Conservation (phyloP, 92 coral and sea anemone genomes). For the Chrysogorgia sp. region DNA sequence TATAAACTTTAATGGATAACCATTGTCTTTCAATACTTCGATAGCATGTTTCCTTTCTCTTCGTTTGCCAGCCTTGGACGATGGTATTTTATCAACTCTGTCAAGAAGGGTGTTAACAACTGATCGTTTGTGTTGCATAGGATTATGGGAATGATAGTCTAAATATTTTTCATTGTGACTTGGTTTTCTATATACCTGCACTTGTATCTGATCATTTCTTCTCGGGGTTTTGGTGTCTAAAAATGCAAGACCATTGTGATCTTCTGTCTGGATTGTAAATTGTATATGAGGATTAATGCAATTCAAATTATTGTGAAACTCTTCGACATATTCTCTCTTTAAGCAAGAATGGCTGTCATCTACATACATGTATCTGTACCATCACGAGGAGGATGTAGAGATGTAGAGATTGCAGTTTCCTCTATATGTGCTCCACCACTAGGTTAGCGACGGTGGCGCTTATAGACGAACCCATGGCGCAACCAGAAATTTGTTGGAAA, state of each 20-base stretch:
- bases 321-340: background rate
- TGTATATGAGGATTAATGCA: constrained; percentile 15
- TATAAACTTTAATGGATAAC: no score
- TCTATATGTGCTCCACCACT: constrained; percentile 27
- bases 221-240: constrained; percentile 29
- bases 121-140: constrained; percentile 46
- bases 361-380: constrained; percentile 4
- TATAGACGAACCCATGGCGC: no score
- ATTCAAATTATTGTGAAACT: constrained; percentile 15
- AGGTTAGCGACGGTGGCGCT: constrained; percentile 13
- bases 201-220: background rate
- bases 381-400: constrained; percentile 1
- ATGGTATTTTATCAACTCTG: no score
- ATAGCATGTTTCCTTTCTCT: constrained; percentile 24
- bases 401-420: constrained; percentile 22
- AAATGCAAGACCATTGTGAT: constrained; percentile 27
- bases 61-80: no score
- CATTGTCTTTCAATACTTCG: no score
- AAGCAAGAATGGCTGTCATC: constrained; percentile 34
- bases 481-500: constrained; percentile 7
- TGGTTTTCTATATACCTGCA: constrained; percentile 28
- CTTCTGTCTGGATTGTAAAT: constrained; percentile 39
- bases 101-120: no score
- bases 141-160: constrained; percentile 41
- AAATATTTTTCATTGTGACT: constrained; percentile 49